Percentiles rank a stretch among this genome's conserved stretches.
Conservation (phyloP, 2,113 vertebrate species). For the Thamnaconus septentrionalis region DNA sequence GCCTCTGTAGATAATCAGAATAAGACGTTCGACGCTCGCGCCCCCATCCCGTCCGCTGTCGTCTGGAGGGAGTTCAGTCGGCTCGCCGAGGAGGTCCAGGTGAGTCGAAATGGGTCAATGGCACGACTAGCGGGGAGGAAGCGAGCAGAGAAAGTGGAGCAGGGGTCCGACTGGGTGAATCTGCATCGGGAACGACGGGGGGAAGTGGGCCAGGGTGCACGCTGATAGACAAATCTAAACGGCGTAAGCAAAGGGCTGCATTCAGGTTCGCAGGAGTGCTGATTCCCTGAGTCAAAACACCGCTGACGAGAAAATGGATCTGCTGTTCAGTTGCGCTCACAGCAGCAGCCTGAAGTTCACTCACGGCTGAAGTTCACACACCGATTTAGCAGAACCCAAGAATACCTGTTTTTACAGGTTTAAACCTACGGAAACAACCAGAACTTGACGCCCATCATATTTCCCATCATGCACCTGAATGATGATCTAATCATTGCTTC, state of each 20-base stretch:
- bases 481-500: no score
- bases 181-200: slow-evolving; percentile 57
- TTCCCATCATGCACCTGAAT: no score
- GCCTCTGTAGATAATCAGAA: slow-evolving; percentile 12
- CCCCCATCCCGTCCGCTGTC: slow-evolving; percentile 1
- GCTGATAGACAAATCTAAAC: slow-evolving; percentile 72
- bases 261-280: slow-evolving; percentile 41
- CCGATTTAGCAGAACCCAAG: no score
- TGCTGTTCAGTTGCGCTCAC: not conserved
- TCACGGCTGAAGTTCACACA: no score
- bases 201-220: slow-evolving; percentile 70
- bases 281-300: slow-evolving; percentile 31
- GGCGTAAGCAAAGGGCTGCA: slow-evolving; percentile 45
- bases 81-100: slow-evolving; percentile 26
- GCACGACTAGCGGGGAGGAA: slow-evolving; percentile 11
- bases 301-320: slow-evolving; percentile 4
- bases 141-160: slow-evolving; percentile 67
- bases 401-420: no score
- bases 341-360: no score
- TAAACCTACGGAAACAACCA: no score
- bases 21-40: not conserved
- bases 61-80: slow-evolving; percentile 29
- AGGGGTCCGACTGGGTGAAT: slow-evolving; percentile 69
- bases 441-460: no score
- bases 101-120: slow-evolving; percentile 73